Conservation (phyloP, 2,113 vertebrate genomes). For the Argyrosomus japonicus region DNA sequence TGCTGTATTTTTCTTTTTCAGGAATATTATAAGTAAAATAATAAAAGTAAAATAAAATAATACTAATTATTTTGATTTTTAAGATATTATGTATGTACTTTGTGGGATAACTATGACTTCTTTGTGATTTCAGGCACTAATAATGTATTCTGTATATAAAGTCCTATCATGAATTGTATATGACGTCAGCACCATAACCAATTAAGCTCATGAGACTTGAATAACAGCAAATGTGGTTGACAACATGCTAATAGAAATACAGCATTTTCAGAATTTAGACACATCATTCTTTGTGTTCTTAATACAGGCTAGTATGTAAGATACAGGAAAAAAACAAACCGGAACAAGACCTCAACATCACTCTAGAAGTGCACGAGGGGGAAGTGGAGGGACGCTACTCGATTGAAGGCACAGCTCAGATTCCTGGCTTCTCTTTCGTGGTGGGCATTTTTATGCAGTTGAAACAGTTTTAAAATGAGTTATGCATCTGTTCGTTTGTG, state of each 20-base stretch:
- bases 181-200: not conserved
- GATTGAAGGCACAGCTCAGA: conserved; percentile 82
- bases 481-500: not conserved
- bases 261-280: not conserved
- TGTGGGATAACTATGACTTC: not conserved
- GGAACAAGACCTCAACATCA: conserved; percentile 77
- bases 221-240: not conserved
- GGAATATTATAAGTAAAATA: not conserved
- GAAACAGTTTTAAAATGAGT: not conserved
- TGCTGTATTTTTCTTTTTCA: not conserved
- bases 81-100: not conserved
- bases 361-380: conserved; percentile 84
- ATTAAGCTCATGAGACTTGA: not conserved
- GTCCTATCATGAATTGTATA: not conserved
- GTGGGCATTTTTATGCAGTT: conserved; percentile 73
- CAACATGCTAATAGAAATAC: not conserved
- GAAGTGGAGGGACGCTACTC: conserved; percentile 69
- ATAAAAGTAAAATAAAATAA: no score
- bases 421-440: conserved; percentile 87
- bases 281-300: conserved; percentile 4
- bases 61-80: no score
- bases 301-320: conserved; percentile 86
- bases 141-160: not conserved
- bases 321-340: conserved; percentile 58
- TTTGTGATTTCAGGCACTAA: not conserved